Evolutionary conservation across 2,113 vertebrate species (phyloP).

Genomic region (Edolisoma coerulescens): DNA sequence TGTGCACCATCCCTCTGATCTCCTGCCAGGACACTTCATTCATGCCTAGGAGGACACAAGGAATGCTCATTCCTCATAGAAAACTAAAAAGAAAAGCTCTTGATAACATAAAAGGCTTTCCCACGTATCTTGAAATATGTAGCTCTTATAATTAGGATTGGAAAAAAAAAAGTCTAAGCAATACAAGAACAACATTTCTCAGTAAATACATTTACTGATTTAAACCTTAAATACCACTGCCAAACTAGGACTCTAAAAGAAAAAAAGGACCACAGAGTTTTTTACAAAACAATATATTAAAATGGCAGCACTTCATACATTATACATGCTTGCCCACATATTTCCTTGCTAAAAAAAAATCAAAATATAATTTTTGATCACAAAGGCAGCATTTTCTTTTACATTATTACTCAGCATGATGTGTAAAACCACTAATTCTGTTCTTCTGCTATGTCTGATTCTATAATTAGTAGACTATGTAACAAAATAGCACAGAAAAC

Average conservation of each 20-base stretch:
- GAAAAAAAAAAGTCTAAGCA: not conserved
- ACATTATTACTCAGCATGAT: not conserved
- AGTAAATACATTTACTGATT: not conserved
- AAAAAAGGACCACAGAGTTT: not conserved
- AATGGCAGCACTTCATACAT: not conserved
- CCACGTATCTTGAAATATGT: not conserved
- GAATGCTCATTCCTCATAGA: slow-evolving; percentile 77
- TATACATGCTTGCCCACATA: not conserved
- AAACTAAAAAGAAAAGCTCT: slow-evolving; percentile 51
- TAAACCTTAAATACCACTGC: not conserved
- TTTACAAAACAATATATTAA: not conserved
- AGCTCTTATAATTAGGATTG: not conserved
- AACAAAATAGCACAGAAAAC: not conserved
- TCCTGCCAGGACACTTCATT: slow-evolving; percentile 84
- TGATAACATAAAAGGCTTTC: not conserved
- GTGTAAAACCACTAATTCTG: not conserved
- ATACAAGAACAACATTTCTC: not conserved
- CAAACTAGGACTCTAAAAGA: not conserved
- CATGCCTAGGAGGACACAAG: slow-evolving; percentile 75
- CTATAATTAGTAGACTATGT: not conserved
- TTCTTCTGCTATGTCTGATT: not conserved
- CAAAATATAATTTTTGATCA: not conserved
- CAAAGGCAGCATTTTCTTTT: not conserved
- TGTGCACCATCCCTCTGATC: slow-evolving; percentile 72
- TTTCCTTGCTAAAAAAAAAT: not conserved